Percentiles rank a stretch among this genome's conserved stretches.
phyloP scores from a whole-genome alignment of 1,140 invertebrate genomes.

The Drosophila ironensis region DNA sequence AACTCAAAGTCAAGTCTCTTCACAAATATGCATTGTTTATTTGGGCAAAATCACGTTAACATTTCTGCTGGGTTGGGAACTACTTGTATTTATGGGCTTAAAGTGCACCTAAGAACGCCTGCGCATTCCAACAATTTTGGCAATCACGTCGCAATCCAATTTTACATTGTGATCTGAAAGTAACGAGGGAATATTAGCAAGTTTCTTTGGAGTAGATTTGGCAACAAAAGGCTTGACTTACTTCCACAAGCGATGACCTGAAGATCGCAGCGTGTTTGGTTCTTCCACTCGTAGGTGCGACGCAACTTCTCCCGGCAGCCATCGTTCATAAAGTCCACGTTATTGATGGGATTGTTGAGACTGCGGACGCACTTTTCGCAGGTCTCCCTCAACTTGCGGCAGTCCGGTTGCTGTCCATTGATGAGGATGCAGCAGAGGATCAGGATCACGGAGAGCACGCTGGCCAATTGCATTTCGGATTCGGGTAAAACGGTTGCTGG shows the following conservation, averaged over 20 bases:
- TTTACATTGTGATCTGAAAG: slow-evolving; percentile 12
- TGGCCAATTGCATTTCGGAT: slow-evolving; percentile 35
- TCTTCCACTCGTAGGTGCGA: slow-evolving; percentile 11
- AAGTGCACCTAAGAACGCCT: slow-evolving; percentile 2
- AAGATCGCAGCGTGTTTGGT: slow-evolving; percentile 32
- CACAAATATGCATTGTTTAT: slow-evolving; percentile 30
- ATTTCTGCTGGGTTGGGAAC: slow-evolving; percentile 1
- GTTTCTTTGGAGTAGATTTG: neutral
- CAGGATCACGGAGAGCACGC: slow-evolving; percentile 13
- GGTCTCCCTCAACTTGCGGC: slow-evolving; percentile 3
- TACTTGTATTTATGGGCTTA: neutral
- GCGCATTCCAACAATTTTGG: slow-evolving; percentile 15
- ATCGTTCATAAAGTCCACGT: slow-evolving; percentile 27
- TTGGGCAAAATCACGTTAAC: slow-evolving; percentile 11
- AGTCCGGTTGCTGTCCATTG: slow-evolving; percentile 27
- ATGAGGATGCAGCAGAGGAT: slow-evolving; percentile 15
- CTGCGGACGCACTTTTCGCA: slow-evolving; percentile 14
- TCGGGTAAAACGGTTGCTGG: no score
- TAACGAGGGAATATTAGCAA: no score
- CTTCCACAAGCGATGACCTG: slow-evolving; percentile 29
- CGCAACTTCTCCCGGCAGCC: slow-evolving; percentile 32
- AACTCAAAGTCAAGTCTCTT: slow-evolving; percentile 23
- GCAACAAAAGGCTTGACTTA: neutral
- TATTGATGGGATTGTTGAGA: slow-evolving; percentile 8
- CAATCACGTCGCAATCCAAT: slow-evolving; percentile 11